Evolutionary conservation across 2,797 vertebrate genomes (phyloP).

Genomic region (Delichon dasypus): DNA sequence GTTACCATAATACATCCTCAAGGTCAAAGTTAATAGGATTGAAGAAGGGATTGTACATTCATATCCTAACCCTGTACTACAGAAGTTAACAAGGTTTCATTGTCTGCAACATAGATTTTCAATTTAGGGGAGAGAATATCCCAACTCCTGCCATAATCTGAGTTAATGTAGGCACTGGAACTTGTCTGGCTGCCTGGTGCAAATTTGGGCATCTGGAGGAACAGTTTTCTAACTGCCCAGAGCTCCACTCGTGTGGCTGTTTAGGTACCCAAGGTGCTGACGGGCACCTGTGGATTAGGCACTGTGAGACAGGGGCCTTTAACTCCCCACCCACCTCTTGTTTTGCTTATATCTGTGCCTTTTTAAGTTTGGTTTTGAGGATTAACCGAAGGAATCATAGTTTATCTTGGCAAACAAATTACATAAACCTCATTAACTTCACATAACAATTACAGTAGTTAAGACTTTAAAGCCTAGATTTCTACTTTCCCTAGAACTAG

Average conservation of each 20-base stretch:
- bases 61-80: not conserved
- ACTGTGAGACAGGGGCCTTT: not conserved
- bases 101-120: not conserved
- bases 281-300: accelerated
- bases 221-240: not conserved
- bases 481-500: constrained; percentile 30
- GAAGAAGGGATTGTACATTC: not conserved
- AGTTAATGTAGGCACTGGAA: not conserved
- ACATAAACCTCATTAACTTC: constrained; percentile 52
- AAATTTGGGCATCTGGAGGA: not conserved
- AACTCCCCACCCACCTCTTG: not conserved
- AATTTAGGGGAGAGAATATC: not conserved
- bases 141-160: not conserved
- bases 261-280: not conserved
- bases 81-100: not conserved
- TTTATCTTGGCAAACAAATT: constrained; percentile 20
- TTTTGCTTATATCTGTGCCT: not conserved
- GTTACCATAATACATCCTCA: not conserved
- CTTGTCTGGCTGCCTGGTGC: not conserved
- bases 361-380: not conserved
- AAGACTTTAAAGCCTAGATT: constrained; percentile 56
- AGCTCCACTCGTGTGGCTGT: accelerated
- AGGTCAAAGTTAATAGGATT: not conserved
- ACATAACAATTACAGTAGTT: constrained; percentile 23
- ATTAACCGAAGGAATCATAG: not conserved